Evolutionary conservation across 2,797 vertebrate species (phyloP), one percentile per base, ranked within the genome.

Genomic region (Amniataba percoides): DNA sequence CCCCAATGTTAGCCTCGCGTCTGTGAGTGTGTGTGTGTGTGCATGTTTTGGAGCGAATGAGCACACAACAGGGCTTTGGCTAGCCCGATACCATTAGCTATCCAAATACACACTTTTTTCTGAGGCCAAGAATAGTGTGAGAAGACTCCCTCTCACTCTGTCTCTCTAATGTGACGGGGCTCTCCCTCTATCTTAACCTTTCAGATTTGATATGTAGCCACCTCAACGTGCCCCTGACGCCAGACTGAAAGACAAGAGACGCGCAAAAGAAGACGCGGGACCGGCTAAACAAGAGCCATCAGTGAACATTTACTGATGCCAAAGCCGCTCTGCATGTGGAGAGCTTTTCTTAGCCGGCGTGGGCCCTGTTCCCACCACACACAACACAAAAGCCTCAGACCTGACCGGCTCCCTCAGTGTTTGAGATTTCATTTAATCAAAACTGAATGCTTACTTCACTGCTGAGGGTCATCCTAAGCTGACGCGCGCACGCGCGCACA

Each of bases 51-150:
- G 80, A 88, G 88, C 16, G 66, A 92, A 79, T 71, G 68, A 88
- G 78, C 79, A 78, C 84, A 92, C 90, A 91, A 87, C 90, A 84
- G 87, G 82, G 86, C 88, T 90, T 92, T 91, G 90, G 92, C 93
- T 84, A 73, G 82, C 75, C 77, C 7, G 25, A 78, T 70, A 75
- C 72, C 71, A 77, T 84, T 82, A 88, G 89, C 87, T 73, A 72
- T 91, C 89, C 89, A 92, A 89, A 90, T 84, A 84, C 83, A 86
- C 84, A 90, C 88, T 92, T 90, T 91, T 89, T 88, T 81, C 83
- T 51, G 23, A 81, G 76, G 90, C 90, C 92, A 90, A 87, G 83
- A 86, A 87, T 87, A 88, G 84, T 81, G 81, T 88, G 91, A 90
- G 88, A 89, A 88, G 86, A 81, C 78, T 87, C 87, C 78, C 82